A percentile compares a stretch with the other conserved stretches of the same genome.
Conservation (phyloP, 2,113 vertebrate species). For the Furnarius figulus region DNA sequence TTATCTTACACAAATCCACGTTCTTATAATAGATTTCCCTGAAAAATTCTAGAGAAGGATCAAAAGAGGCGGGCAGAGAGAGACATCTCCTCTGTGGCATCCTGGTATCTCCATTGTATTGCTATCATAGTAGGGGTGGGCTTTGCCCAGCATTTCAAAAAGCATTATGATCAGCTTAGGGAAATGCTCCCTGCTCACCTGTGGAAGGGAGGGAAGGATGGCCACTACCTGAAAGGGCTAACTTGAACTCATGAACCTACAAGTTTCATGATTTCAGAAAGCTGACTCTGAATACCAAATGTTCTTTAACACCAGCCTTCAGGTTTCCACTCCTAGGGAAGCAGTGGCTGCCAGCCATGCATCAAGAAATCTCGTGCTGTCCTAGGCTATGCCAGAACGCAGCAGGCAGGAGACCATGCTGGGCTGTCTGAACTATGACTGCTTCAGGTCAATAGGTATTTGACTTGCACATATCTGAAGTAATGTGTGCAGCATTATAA, state of each 20-base stretch:
- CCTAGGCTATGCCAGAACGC: slow-evolving; percentile 7
- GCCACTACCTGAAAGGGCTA: background rate
- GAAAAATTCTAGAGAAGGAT: background rate
- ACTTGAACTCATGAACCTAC: background rate
- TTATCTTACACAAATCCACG: background rate
- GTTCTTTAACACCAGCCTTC: background rate
- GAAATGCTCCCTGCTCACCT: background rate
- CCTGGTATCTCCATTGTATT: background rate
- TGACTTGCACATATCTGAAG: slow-evolving; percentile 52
- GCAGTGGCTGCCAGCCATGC: background rate
- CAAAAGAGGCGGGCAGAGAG: background rate
- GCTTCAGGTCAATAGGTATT: slow-evolving; percentile 36
- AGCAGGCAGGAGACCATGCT: slow-evolving; percentile 1
- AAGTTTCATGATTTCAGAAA: background rate
- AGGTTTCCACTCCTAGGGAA: background rate
- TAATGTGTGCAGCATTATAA: slow-evolving; percentile 12
- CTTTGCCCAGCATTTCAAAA: background rate
- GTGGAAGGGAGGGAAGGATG: background rate
- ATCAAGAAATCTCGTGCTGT: background rate
- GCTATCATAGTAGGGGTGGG: background rate
- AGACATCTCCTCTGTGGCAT: background rate
- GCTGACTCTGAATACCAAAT: background rate
- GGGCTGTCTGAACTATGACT: slow-evolving; percentile 12
- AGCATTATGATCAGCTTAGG: background rate
- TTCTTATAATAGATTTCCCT: background rate